These are phyloP conservation scores for Cathartes aura DNA, from an alignment of 2,113 vertebrate genomes.

Conservation along the genomic window DNA sequence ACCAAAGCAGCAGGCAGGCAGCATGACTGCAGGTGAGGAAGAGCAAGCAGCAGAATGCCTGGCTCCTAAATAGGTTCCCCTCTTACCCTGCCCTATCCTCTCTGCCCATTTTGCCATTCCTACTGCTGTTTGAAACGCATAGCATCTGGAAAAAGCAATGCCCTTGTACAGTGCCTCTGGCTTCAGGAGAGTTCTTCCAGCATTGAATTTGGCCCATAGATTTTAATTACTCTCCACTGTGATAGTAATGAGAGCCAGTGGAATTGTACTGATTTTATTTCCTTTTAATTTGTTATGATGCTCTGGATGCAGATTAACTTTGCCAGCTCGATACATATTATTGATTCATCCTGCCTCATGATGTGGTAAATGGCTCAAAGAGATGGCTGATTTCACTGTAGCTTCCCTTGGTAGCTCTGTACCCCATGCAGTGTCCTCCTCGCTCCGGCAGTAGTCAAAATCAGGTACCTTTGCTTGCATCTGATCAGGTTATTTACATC, in stretches of 20 bases:
- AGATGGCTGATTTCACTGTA: not conserved
- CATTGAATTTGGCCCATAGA: not conserved
- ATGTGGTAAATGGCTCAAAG: constrained; percentile 5
- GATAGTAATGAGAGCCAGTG: constrained; percentile 47
- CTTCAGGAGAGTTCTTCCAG: not conserved
- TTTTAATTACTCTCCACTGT: constrained; percentile 67
- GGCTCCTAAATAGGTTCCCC: not conserved
- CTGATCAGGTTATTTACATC: not conserved
- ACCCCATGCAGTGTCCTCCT: not conserved
- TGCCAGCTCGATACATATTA: constrained; percentile 36
- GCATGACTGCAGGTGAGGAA: not conserved
- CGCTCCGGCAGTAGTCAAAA: not conserved
- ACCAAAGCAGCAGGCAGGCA: not conserved
- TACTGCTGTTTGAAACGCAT: not conserved
- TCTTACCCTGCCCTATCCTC: not conserved
- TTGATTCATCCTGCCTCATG: constrained; percentile 40
- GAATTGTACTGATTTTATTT: constrained; percentile 64
- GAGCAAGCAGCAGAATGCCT: not conserved
- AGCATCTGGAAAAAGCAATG: not conserved
- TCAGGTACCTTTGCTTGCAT: not conserved
- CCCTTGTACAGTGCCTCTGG: not conserved
- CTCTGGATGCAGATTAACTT: constrained; percentile 65
- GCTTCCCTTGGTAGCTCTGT: not conserved
- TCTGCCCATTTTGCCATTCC: not conserved
- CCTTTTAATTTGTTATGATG: constrained; percentile 69